These are phyloP conservation scores for Colletes latitarsis DNA, from an alignment of 1,140 invertebrate species.

Conservation along the genomic window DNA sequence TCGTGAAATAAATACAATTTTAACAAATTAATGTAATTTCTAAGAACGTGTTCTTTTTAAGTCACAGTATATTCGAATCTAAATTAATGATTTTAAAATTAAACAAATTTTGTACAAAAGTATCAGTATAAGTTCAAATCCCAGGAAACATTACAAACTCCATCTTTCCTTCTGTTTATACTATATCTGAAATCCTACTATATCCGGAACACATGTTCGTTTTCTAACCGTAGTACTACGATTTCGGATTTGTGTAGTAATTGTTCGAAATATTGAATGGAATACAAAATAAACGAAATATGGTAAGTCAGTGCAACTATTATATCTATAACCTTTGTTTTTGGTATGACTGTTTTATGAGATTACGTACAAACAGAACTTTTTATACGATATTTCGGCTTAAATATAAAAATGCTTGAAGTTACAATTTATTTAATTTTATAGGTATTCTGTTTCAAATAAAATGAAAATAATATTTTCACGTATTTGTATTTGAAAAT, in stretches of 20 bases:
- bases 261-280: constrained; percentile 32
- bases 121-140: constrained; percentile 2
- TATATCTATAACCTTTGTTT: not conserved
- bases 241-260: not conserved
- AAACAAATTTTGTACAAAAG: not conserved
- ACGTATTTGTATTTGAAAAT: not conserved
- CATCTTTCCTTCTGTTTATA: constrained; percentile 18
- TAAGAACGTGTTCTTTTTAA: not conserved
- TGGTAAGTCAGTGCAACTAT: constrained; percentile 13
- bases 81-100: not conserved
- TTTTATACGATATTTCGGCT: not conserved
- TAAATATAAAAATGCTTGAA: not conserved
- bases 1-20: not conserved
- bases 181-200: too few relatives aligned
- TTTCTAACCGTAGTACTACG: constrained; percentile 25
- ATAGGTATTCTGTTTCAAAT: not conserved
- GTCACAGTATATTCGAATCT: not conserved
- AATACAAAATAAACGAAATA: constrained; percentile 19
- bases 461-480: not conserved
- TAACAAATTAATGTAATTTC: not conserved
- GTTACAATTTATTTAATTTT: not conserved
- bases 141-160: constrained; percentile 29
- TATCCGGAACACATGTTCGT: constrained; percentile 49
- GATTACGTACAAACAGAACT: not conserved
- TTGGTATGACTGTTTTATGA: not conserved